Evolutionary conservation across 2,888 invertebrate species (phyloP).

Genomic region (Aporophyla lueneburgensis): DNA sequence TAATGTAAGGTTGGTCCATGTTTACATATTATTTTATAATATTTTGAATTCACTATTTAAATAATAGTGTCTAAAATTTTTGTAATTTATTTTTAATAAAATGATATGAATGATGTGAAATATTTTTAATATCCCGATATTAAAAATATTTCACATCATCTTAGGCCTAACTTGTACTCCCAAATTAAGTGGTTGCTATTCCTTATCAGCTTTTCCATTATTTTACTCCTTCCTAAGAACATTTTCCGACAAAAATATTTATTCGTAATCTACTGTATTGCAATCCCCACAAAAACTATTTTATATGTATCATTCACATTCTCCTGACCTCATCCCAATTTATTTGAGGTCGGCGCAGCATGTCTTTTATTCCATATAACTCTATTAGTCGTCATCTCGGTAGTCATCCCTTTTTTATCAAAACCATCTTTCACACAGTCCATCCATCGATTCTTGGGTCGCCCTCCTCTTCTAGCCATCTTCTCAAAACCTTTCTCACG

Average conservation of each 20-base stretch:
- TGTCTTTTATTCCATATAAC: too few relatives aligned
- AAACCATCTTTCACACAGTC: too few relatives aligned
- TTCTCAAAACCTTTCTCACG: too few relatives aligned
- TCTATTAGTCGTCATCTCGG: too few relatives aligned
- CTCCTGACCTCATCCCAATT: not conserved
- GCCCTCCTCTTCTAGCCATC: too few relatives aligned
- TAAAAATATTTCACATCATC: not conserved
- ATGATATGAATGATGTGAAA: too few relatives aligned
- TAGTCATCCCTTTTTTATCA: too few relatives aligned
- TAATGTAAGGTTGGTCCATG: not conserved
- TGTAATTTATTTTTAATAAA: too few relatives aligned
- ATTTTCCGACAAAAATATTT: not conserved
- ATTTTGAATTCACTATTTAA: not conserved
- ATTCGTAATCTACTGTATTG: not conserved
- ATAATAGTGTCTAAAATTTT: too few relatives aligned
- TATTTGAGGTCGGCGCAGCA: too few relatives aligned
- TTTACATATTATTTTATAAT: not conserved
- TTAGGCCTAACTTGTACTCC: not conserved
- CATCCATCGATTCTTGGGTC: too few relatives aligned
- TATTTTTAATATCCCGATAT: too few relatives aligned
- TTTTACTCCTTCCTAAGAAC: not conserved
- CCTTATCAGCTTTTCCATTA: not conserved
- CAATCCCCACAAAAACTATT: not conserved
- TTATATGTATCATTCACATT: not conserved
- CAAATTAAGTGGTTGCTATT: not conserved